phyloP scores from a whole-genome alignment of 35 echinoderm and acorn worm species.

The Chiridota heheva region DNA sequence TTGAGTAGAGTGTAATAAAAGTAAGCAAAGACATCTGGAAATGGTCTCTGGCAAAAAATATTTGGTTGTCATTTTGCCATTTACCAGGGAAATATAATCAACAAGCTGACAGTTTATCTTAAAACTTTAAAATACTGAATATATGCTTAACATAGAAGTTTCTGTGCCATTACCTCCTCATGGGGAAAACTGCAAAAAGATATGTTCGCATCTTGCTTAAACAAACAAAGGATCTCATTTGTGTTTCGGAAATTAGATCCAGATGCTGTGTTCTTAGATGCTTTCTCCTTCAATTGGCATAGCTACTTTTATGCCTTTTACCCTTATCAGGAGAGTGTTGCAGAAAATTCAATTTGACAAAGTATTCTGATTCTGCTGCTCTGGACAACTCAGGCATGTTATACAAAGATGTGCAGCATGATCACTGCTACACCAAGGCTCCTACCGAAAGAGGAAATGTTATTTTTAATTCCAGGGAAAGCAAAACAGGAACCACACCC shows the following conservation, averaged over 20 bases:
- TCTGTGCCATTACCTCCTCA: background rate
- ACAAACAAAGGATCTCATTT: slow-evolving; percentile 36
- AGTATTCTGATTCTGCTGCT: slow-evolving; percentile 12
- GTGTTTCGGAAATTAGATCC: slow-evolving; percentile 57
- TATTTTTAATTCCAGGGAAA: background rate
- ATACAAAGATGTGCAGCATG: slow-evolving; percentile 3
- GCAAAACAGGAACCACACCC: slow-evolving; percentile 11
- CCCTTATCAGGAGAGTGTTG: slow-evolving; percentile 32
- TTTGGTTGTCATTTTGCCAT: background rate
- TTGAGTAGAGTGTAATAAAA: slow-evolving; percentile 29
- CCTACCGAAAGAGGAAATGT: background rate
- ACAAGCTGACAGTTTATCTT: slow-evolving; percentile 22
- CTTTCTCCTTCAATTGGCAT: slow-evolving; percentile 57
- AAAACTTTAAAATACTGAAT: slow-evolving; percentile 20
- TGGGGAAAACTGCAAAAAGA: slow-evolving; percentile 39
- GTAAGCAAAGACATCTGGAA: slow-evolving; percentile 26
- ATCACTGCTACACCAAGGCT: slow-evolving; percentile 24
- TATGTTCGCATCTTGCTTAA: slow-evolving; percentile 50
- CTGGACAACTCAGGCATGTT: slow-evolving; percentile 40
- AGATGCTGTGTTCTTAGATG: slow-evolving; percentile 41
- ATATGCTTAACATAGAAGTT: slow-evolving; percentile 8
- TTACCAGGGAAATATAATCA: background rate
- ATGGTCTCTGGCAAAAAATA: slow-evolving; percentile 24
- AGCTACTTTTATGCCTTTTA: slow-evolving; percentile 50
- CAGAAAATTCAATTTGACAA: slow-evolving; percentile 27